These are phyloP conservation scores for Protaetia brevitarsis DNA, from an alignment of 1,140 invertebrate genomes.

Conservation along the genomic window DNA sequence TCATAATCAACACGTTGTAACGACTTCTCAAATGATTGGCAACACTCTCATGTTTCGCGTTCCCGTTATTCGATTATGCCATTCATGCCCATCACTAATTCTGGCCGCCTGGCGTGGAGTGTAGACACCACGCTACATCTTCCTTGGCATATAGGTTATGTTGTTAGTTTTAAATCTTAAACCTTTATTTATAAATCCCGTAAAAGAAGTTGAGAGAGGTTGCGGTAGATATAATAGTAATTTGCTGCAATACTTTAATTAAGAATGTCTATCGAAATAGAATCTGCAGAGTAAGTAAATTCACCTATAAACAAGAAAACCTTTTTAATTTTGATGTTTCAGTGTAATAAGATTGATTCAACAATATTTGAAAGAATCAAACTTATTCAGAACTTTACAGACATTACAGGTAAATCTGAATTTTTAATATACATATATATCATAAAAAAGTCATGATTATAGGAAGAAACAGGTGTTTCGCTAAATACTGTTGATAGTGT, in stretches of 20 bases:
- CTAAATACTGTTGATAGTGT: constrained; percentile 99
- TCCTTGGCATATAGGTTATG: background rate
- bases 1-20: too few species aligned
- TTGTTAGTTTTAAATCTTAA: too few species aligned
- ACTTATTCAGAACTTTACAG: constrained; percentile 87
- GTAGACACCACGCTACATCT: too few species aligned
- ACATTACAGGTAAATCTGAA: constrained; percentile 73
- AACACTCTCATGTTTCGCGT: too few species aligned
- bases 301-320: constrained; percentile 24
- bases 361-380: constrained; percentile 98
- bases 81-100: too few species aligned
- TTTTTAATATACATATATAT: background rate
- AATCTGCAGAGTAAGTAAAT: constrained; percentile 91
- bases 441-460: constrained; percentile 26
- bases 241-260: background rate
- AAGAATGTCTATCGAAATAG: constrained; percentile 95
- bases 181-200: too few species aligned
- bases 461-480: constrained; percentile 99
- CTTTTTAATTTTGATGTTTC: constrained; percentile 45
- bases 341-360: constrained; percentile 98
- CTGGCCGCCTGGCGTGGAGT: too few species aligned
- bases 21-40: too few species aligned
- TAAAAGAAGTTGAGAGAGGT: too few species aligned
- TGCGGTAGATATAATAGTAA: too few species aligned
- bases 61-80: too few species aligned